A percentile compares a stretch with the other conserved stretches of the same genome.
phyloP scores from a whole-genome alignment of 2,113 vertebrate genomes.

The Danionella cerebrum region DNA sequence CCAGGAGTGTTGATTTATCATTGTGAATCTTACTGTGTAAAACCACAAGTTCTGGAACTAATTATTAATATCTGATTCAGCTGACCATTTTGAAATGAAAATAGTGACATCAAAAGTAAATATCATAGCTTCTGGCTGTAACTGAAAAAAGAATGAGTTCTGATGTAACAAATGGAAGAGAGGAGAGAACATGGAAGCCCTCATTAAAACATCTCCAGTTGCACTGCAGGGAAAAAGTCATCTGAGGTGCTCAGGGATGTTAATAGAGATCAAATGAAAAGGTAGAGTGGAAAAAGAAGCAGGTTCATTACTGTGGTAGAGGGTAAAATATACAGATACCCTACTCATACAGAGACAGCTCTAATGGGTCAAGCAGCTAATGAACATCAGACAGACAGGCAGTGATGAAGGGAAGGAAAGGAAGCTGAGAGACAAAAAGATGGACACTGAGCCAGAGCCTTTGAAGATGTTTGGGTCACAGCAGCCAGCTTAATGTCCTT shows the following conservation, averaged over 20 bases:
- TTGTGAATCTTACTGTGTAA: too few species aligned
- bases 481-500: constrained; percentile 29
- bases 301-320: constrained; percentile 13
- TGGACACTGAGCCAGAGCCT: constrained; percentile 33
- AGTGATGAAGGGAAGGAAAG: not conserved
- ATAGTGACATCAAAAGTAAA: too few species aligned
- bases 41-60: too few species aligned
- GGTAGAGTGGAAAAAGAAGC: constrained; percentile 38
- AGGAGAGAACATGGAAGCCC: constrained; percentile 57
- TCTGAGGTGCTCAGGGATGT: constrained; percentile 47
- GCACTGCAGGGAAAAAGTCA: constrained; percentile 37
- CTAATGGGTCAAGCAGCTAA: constrained; percentile 47
- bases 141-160: constrained; percentile 25
- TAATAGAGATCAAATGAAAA: constrained; percentile 57
- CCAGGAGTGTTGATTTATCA: too few species aligned
- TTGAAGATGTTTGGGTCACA: constrained; percentile 48
- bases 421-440: not conserved
- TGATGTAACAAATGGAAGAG: constrained; percentile 44
- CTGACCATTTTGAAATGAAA: too few species aligned
- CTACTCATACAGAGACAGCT: constrained; percentile 31
- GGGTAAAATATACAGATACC: constrained; percentile 29
- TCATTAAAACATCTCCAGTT: constrained; percentile 71
- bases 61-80: too few species aligned
- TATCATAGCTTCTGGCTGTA: constrained; percentile 33
- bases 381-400: constrained; percentile 46